A percentile compares a stretch with the other conserved stretches of the same genome.
These are phyloP conservation scores for Meriones psammophilus DNA, from an alignment of 2,797 vertebrate species.

Conservation along the genomic window DNA sequence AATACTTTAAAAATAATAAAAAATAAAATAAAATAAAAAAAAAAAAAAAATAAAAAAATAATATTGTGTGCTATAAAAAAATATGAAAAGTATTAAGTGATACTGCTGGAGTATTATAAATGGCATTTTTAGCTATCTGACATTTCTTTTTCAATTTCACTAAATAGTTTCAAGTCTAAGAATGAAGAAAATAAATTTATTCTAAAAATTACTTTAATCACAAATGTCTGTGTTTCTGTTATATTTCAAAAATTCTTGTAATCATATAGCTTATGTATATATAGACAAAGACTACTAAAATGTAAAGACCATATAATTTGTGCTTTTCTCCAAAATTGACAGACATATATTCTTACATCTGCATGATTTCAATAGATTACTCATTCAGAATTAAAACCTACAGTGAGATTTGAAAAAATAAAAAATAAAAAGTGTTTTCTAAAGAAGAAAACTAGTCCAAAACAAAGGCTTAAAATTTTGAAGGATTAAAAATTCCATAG, in stretches of 20 bases:
- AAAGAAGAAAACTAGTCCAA: not conserved
- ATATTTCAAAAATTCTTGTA: not conserved
- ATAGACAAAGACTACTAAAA: not conserved
- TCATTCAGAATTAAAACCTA: not conserved
- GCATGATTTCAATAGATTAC: not conserved
- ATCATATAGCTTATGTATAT: not conserved
- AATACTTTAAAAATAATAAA: not conserved
- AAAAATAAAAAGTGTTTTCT: not conserved
- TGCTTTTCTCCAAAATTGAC: not conserved
- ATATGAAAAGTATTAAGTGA: not conserved
- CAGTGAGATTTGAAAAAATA: not conserved
- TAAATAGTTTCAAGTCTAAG: not conserved
- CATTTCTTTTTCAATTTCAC: not conserved
- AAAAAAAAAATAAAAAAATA: too few relatives aligned
- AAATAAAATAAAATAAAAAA: too few relatives aligned
- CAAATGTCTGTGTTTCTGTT: not conserved
- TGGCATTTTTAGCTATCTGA: not conserved
- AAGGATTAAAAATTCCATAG: not conserved
- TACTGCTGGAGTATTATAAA: slow-evolving; percentile 7
- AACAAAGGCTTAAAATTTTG: not conserved
- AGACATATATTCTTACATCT: not conserved
- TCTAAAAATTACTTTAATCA: slow-evolving; percentile 13
- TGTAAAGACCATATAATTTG: not conserved
- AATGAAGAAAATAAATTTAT: not conserved
- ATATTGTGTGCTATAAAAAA: not conserved